Conservation (phyloP, 2,888 invertebrate species). For the Laothoe populi region DNA sequence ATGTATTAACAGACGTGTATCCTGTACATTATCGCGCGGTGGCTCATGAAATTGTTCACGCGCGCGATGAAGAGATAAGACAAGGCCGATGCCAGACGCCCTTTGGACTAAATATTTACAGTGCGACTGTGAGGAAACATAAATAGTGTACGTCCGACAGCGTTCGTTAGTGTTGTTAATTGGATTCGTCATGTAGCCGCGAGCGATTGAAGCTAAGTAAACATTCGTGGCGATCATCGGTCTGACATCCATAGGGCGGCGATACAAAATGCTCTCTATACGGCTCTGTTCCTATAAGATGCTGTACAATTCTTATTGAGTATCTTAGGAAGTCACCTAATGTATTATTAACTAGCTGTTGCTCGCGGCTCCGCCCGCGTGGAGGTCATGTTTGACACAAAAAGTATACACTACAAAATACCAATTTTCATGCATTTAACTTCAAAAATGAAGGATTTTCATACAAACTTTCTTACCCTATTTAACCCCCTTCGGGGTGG, state of each 20-base stretch:
- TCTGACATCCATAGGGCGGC: slow-evolving; percentile 5
- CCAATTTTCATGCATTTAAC: no score
- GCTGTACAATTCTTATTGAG: not conserved
- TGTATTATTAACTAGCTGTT: no score
- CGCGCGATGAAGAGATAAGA: slow-evolving; percentile 72
- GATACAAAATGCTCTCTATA: not conserved
- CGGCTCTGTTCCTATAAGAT: not conserved
- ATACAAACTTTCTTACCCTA: no score
- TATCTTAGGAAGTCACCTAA: no score
- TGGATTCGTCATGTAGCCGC: slow-evolving; percentile 74
- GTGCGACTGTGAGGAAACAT: slow-evolving; percentile 76
- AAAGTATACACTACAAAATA: no score
- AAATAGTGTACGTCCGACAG: slow-evolving; percentile 76
- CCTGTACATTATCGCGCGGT: slow-evolving; percentile 61
- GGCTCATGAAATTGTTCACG: slow-evolving; percentile 63
- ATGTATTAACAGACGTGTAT: slow-evolving; percentile 71
- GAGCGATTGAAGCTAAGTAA: slow-evolving; percentile 43
- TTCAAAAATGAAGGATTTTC: no score
- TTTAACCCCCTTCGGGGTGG: no score
- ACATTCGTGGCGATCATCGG: slow-evolving; percentile 15
- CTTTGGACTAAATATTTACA: slow-evolving; percentile 80
- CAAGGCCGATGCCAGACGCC: slow-evolving; percentile 75
- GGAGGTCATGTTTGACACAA: no score
- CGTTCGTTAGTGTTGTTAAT: slow-evolving; percentile 77
- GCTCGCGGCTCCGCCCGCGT: no score